Evolutionary conservation across 1,140 invertebrate species (phyloP).

Genomic region (Calycopis cecrops): DNA sequence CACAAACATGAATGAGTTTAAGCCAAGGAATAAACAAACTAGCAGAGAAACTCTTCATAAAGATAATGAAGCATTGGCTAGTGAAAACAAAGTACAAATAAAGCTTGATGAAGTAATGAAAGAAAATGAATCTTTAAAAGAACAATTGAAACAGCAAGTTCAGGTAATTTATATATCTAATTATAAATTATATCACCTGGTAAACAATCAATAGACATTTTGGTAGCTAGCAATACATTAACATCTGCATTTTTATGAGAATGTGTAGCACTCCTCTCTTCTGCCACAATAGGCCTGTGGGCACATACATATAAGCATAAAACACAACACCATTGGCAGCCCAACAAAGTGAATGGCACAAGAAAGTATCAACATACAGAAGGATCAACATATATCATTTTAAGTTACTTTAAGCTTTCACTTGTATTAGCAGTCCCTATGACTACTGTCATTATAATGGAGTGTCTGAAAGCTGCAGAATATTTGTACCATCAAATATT

Average conservation of each 20-base stretch:
- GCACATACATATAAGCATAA: too few relatives aligned
- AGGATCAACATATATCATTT: too few relatives aligned
- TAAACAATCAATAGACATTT: too few relatives aligned
- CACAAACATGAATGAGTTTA: conserved; percentile 69
- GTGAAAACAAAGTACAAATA: conserved; percentile 57
- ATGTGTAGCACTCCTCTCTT: too few relatives aligned
- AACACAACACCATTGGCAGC: too few relatives aligned
- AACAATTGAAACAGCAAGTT: conserved; percentile 71
- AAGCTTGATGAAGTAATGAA: conserved; percentile 48
- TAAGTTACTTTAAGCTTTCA: too few relatives aligned
- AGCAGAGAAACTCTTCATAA: conserved; percentile 48
- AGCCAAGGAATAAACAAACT: conserved; percentile 72
- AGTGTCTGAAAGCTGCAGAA: conserved; percentile 1
- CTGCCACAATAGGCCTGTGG: too few relatives aligned
- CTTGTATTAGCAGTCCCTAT: not conserved
- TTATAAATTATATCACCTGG: conserved; percentile 13
- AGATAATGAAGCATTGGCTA: conserved; percentile 32
- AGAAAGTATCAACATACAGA: too few relatives aligned
- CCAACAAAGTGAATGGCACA: too few relatives aligned
- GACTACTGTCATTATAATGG: not conserved
- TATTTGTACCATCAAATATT: conserved; percentile 8
- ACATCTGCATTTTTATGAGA: too few relatives aligned
- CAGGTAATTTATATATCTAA: conserved; percentile 42
- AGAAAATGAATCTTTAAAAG: conserved; percentile 62
- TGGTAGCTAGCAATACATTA: too few relatives aligned